These are phyloP conservation scores for Eulemur mongoz DNA, from an alignment of 2,797 vertebrate species.

Conservation along the genomic window DNA sequence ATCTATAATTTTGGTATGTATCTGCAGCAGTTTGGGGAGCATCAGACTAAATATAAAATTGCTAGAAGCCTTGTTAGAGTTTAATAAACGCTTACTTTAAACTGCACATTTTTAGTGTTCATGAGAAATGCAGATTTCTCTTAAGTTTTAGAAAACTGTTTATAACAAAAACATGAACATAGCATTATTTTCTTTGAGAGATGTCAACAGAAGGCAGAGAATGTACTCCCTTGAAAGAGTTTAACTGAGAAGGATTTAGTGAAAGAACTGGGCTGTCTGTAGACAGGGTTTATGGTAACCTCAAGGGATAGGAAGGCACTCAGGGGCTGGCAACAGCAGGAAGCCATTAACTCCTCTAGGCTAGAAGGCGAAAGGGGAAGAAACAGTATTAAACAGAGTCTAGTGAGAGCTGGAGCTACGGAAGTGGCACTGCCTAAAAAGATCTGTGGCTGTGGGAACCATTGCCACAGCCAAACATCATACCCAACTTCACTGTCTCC, in stretches of 20 bases:
- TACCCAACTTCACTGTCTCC: not conserved
- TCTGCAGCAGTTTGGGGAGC: slow-evolving; percentile 33
- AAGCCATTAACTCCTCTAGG: not conserved
- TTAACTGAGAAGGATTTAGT: slow-evolving; percentile 24
- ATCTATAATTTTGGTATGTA: not conserved
- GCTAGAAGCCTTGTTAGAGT: slow-evolving; percentile 71
- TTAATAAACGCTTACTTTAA: slow-evolving; percentile 79
- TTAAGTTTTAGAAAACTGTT: not conserved
- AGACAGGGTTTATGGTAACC: not conserved
- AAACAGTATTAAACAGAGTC: not conserved
- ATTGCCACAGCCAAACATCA: not conserved
- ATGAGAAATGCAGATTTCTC: slow-evolving; percentile 59
- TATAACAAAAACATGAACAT: not conserved
- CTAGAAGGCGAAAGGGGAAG: not conserved
- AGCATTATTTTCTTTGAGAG: not conserved
- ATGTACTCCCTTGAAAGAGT: not conserved
- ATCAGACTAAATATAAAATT: slow-evolving; percentile 67
- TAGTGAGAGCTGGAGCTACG: not conserved
- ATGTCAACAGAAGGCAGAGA: not conserved
- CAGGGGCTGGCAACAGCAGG: not conserved
- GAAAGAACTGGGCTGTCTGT: not conserved
- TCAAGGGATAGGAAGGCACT: not conserved
- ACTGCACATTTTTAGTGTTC: slow-evolving; percentile 81
- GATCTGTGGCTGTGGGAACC: not conserved
- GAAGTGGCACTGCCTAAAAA: not conserved